Conservation (phyloP, 2,888 invertebrate genomes). For the Temnothorax unifasciatus region DNA sequence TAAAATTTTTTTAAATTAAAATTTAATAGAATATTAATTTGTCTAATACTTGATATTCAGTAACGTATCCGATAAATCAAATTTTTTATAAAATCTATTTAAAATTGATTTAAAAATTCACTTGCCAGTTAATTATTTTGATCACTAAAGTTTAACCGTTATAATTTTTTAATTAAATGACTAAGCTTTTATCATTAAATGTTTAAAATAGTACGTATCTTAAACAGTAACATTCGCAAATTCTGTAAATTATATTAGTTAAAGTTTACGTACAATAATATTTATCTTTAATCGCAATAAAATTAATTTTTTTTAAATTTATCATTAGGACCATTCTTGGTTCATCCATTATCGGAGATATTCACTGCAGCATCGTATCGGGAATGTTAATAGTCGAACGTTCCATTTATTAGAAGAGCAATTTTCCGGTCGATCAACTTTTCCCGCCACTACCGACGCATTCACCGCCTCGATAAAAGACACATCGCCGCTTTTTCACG, state of each 20-base stretch:
- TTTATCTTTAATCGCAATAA: not conserved
- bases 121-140: not conserved
- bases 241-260: not conserved
- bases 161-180: not conserved
- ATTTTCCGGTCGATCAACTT: conserved; percentile 67
- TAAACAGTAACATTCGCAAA: not conserved
- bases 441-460: conserved; percentile 45
- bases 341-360: conserved; percentile 43
- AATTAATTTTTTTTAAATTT: conserved; percentile 15
- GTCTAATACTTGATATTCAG: not conserved
- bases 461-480: conserved; percentile 59
- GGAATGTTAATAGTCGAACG: conserved; percentile 42
- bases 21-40: not conserved
- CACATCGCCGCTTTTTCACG: conserved; percentile 58
- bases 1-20: not conserved
- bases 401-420: conserved; percentile 40
- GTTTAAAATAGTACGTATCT: not conserved
- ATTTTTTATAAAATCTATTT: not conserved
- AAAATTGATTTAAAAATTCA: not conserved
- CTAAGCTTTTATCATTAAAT: not conserved
- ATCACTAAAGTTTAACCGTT: not conserved
- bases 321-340: not conserved
- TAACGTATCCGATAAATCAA: not conserved
- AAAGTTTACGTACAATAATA: not conserved
- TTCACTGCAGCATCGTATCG: conserved; percentile 21